phyloP scores from a whole-genome alignment of 2,113 vertebrate species.

The Sminthopsis crassicaudata region DNA sequence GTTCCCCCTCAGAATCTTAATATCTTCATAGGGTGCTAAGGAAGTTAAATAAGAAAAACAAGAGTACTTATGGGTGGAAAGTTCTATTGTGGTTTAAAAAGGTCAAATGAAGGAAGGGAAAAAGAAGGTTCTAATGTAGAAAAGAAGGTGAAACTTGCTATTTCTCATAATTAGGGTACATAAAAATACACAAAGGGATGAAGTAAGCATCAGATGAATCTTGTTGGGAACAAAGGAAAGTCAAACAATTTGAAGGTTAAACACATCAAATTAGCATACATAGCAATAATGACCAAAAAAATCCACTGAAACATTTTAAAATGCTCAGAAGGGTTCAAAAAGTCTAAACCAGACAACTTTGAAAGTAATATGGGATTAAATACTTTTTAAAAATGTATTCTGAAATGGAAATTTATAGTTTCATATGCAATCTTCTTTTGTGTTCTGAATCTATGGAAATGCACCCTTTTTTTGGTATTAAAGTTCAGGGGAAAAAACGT shows the following conservation, averaged over 20 bases:
- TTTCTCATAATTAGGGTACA: background rate
- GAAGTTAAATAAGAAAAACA: background rate
- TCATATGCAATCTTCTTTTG: background rate
- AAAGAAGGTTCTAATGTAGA: background rate
- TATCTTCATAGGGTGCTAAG: background rate
- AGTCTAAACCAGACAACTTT: background rate
- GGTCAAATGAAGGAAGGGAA: background rate
- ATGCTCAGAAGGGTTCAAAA: background rate
- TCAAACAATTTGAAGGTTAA: background rate
- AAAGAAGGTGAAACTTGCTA: background rate
- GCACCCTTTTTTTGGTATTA: background rate
- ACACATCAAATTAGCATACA: background rate
- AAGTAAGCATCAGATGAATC: background rate
- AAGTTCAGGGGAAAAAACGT: background rate
- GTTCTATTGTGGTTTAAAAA: background rate
- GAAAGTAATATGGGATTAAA: background rate
- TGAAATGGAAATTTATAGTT: background rate
- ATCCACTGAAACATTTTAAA: background rate
- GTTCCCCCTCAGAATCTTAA: background rate
- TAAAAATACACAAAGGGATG: background rate
- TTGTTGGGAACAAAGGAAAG: background rate
- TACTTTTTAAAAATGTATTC: background rate
- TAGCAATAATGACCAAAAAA: background rate
- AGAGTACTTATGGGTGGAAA: background rate
- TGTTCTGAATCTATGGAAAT: background rate